These are phyloP conservation scores for Platycheirus albimanus DNA, from an alignment of 2,888 invertebrate genomes.

Conservation along the genomic window DNA sequence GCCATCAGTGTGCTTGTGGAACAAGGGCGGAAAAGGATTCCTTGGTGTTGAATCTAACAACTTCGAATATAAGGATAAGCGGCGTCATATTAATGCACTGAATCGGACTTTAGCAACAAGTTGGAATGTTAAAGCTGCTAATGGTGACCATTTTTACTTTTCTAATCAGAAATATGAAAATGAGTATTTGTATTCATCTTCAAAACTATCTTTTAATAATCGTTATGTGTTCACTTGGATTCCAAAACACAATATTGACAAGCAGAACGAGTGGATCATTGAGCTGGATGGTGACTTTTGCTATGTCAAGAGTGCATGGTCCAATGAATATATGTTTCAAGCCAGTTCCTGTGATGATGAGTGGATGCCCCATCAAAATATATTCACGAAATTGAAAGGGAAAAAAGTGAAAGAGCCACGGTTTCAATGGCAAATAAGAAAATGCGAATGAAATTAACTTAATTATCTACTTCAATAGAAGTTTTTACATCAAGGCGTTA, in stretches of 20 bases:
- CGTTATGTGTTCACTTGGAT: constrained; percentile 34
- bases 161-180: not conserved
- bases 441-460: no score
- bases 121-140: not conserved
- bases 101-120: not conserved
- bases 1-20: constrained; percentile 24
- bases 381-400: no score
- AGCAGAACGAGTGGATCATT: constrained; percentile 6
- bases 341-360: no score
- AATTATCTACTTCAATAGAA: no score
- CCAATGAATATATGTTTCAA: constrained; percentile 2
- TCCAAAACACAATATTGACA: constrained; percentile 18
- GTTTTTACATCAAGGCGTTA: no score
- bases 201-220: not conserved
- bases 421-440: no score
- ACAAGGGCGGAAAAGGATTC: constrained; percentile 11
- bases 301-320: not conserved
- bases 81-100: constrained; percentile 14
- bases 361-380: no score
- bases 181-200: constrained; percentile 26
- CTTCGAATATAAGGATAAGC: not conserved
- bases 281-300: constrained; percentile 5
- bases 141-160: not conserved
- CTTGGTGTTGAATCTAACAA: constrained; percentile 3
- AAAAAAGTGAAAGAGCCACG: no score